Base-by-base conservation (phyloP, 2,888 invertebrate species). In the Silvanus unidentatus region DNA sequence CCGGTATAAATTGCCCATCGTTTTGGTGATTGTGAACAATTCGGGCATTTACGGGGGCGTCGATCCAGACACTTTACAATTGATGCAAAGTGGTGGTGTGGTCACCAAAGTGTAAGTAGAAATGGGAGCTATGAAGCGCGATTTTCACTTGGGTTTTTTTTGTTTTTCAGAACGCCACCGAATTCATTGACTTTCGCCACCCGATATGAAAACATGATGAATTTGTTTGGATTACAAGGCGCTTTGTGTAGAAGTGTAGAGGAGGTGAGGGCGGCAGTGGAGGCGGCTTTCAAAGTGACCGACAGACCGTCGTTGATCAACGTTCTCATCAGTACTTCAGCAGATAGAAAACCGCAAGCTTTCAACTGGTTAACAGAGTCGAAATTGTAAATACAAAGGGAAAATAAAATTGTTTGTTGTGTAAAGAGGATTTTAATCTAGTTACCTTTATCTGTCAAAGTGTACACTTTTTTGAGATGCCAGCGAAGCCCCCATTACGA, bases 291-390 rank as follows among this genome's bases (percentile, higher is more conserved):
- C 36, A 71, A 78, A 50, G 77, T 85, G 27, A 80, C 74, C 1
- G 85, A 88, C 69, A 79, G 80, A 47, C 93, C 95, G 0, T 85
- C 85, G 49, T 81, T 97, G 54, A 89, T 97, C 56, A 97, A 97
- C 68, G 84, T 95, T 15, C 80, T 90, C 62, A 97, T 97, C 43
- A 84, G 82, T 68, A 90, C 95, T 2, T 79, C 83, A 50, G 88
- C 96, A 10, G 90, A 88, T 66, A 81, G 96, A 52, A 96, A 95
- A 71, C 82, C 88, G 30, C 97, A 97, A 74, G 80, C 86, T 12
- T 94, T 92, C 70, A 85, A 79, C 65, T 95, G 95, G 95, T 76
- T 95, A 3, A 94, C 95, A 0, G 89, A 92, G 72, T 92, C 94
- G 4, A 95, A 95, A 71, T 75, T 92, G 59, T 91, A 78, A 79